phyloP scores from a whole-genome alignment of 2,888 invertebrate genomes.

The Lasioglossum oenotherae region DNA sequence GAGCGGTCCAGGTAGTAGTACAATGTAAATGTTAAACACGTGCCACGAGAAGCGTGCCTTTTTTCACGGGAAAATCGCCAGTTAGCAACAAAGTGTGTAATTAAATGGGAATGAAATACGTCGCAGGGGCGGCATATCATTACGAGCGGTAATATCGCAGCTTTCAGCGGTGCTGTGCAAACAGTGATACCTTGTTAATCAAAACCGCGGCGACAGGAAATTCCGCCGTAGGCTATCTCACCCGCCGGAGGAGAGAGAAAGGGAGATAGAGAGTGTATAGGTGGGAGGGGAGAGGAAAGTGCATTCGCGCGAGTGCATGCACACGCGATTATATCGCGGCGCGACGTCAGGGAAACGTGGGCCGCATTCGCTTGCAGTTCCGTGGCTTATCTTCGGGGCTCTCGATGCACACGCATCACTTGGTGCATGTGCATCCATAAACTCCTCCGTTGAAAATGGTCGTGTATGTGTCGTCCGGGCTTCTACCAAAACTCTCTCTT shows the following conservation, averaged over 20 bases:
- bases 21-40: neutral
- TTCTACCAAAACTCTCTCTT: neutral
- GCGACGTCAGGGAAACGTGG: neutral
- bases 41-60: neutral
- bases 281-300: neutral
- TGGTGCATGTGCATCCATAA: slow-evolving; percentile 18
- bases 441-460: neutral
- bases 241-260: neutral
- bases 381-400: slow-evolving; percentile 34
- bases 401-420: slow-evolving; percentile 34
- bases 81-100: neutral
- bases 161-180: neutral
- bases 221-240: neutral
- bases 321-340: slow-evolving; percentile 20
- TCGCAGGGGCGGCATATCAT: neutral
- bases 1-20: neutral
- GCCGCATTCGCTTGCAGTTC: slow-evolving; percentile 10
- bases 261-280: neutral
- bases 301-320: neutral
- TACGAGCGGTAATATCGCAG: neutral
- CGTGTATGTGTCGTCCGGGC: neutral
- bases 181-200: neutral
- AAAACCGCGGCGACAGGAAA: neutral
- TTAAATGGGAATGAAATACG: neutral
- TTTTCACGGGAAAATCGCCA: neutral